Evolutionary conservation across 2,888 invertebrate genomes (phyloP), one percentile per base, ranked within the genome.

Genomic region (Meiosimyza platycephala): DNA sequence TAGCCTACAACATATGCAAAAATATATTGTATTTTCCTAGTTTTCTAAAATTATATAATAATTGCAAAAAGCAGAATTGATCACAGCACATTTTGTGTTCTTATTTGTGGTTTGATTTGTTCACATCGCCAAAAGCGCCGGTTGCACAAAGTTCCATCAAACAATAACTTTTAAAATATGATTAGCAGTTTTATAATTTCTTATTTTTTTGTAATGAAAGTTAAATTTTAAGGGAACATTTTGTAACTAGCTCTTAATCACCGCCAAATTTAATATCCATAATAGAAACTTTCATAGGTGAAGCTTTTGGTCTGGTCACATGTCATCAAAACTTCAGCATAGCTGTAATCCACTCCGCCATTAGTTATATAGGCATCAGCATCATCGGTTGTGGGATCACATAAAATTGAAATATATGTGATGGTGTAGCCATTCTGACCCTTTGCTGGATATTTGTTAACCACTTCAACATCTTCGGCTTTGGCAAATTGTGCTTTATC

Each of bases 241-340:
- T 67, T 60, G 28, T 54, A 64, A 73, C 60, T 72, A 52, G 64
- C 71, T 72, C 73, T 72, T 60, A 71, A 66, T 64, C 50, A 48
- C 13, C 63, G 12, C 55, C 63, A 74, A 72, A 59, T 57, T 80
- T 79, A 86, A 80, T 84, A 86, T 63, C 86, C 87, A 77, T 84
- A 86, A 72, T 85, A 79, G 79, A 80, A 82, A 33, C 82, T 78
- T 75, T 83, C 83, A 74, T 85, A 86, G 18, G 79, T 79, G 72
- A 81, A 85, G 62, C 76, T 78, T 2, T 77, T 74, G 6, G 86
- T 86, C 40, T 47, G 28, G 71, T 84, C 80, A 72, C 83, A 82
- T 47, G 76, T 78, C 13, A 87, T 55, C 65, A 86, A 71, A 4
- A 86, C 75, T 51, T 82, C 77, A 0, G 81, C 83, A 51, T 66